Evolutionary conservation across 2,797 vertebrate species (phyloP), one percentile per base, ranked within the genome.

Genomic region (Trichosurus vulpecula): DNA sequence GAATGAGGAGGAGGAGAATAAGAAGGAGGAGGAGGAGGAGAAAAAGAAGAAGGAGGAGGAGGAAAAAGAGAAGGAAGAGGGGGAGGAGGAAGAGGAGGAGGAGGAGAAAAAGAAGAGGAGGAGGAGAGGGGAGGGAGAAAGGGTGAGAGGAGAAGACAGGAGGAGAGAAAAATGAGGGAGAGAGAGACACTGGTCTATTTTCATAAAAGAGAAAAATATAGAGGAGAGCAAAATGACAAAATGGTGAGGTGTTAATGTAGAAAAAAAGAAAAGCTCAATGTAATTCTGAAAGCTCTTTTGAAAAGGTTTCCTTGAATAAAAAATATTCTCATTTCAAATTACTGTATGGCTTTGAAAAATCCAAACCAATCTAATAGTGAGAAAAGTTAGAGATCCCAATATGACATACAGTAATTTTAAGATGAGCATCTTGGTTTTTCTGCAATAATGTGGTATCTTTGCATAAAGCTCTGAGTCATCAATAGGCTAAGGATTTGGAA

Each of bases 401-500:
- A 58, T 25, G 0, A 95, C 54, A 90, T 92, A 93, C 96, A 96
- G 97, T 97, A 96, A 97, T 97, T 91, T 98, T 97, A 98, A 92
- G 91, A 96, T 55, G 95, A 90, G 56, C 97, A 97, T 93, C 97
- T 97, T 19, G 0, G 91, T 96, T 98, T 97, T 96, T 96, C 96
- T 97, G 95, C 96, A 98, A 97, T 57, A 95, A 53, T 61, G 92
- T 91, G 57, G 53, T 94, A 96, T 97, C 97, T 96, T 98, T 97
- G 93, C 96, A 97, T 97, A 98, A 98, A 97, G 47, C 92, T 97
- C 55, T 91, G 97, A 98, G 90, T 97, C 94, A 92, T 98, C 54
- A 95, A 93, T 97, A 97, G 94, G 52, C 93, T 97, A 97, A 98
- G 92, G 90, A 93, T 97, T 98, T 97, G 91, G 94, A 96, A 98